These are phyloP conservation scores for Strigamia crassipes DNA, from an alignment of 2,888 invertebrate species.

Conservation along the genomic window DNA sequence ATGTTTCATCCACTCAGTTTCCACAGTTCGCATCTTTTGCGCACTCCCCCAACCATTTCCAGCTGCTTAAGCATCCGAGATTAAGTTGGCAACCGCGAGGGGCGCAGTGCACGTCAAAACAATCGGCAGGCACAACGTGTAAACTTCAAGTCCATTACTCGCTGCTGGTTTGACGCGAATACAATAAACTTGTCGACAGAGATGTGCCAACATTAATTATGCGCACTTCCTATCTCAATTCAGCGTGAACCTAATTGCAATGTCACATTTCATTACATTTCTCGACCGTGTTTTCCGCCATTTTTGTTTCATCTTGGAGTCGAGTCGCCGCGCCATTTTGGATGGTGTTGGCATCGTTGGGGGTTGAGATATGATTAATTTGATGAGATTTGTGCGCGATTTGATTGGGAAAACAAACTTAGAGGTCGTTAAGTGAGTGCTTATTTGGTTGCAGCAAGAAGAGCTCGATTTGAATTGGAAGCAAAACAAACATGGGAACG, in stretches of 20 bases:
- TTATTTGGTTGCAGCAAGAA: neutral
- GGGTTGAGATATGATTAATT: neutral
- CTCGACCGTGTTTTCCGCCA: neutral
- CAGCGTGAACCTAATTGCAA: slow-evolving; percentile 22
- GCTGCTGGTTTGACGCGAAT: neutral
- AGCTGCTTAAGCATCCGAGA: neutral
- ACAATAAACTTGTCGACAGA: slow-evolving; percentile 35
- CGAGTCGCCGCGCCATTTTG: too few species aligned
- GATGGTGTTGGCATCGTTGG: too few species aligned
- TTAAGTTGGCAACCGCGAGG: neutral
- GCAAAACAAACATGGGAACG: too few species aligned
- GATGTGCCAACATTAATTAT: slow-evolving; percentile 25
- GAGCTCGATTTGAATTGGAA: neutral
- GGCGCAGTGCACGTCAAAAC: neutral
- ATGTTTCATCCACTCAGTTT: too few species aligned
- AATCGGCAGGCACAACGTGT: neutral
- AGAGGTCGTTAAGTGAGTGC: neutral
- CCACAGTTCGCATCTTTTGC: too few species aligned
- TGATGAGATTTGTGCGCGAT: neutral
- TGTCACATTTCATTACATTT: neutral
- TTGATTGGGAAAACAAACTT: neutral
- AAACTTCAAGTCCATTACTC: slow-evolving; percentile 35
- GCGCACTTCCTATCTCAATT: slow-evolving; percentile 31
- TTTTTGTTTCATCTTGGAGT: too few species aligned
- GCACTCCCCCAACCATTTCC: neutral